Base-by-base conservation (phyloP, 2,888 invertebrate species). In the Heliconius ethilla region DNA sequence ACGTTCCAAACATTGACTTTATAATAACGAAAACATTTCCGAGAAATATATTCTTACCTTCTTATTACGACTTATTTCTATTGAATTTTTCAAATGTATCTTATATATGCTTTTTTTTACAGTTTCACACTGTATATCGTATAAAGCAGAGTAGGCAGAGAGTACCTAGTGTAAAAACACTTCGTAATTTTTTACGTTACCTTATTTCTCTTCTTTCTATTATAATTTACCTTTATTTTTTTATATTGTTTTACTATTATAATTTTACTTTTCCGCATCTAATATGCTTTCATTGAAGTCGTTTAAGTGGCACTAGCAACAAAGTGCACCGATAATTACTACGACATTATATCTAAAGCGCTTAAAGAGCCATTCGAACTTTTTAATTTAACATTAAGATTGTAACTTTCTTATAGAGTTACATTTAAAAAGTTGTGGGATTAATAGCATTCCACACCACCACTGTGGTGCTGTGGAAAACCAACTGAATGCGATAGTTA, bases 241-340 rank as follows among this genome's bases (percentile, higher is more conserved):
- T 33, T 7, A 33, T 33, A 33, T 33, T 9, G 33, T 33, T 33
- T 33, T 33, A 33, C 40, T 40, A 40, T 40, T 40, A 40, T 40
- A 40, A 40, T 40, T 40, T 11, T 11, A 40, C 40, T 40, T 11
- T 40, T 40, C 40, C 3, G 11, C 40, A 40, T 55, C 11, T 33
- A 70, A 55, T 33, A 29, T 70, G 29, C 3, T 55, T n/a, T 33
- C 33, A 70, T 11, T 33, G 22, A 29, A 11, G 33, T 55, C n/a
- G 15, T 33, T 59, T n/a, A 59, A 25, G 72, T n/a, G 33, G 25
- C 25, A 45, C 40, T 59, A 33, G n/a, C n/a, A 72, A 72, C 29
- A 72, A 72, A 72, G n/a, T 72, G 33, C 72, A 72, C 59, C 33
- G 72, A 72, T 72, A 72, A 69, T 69, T 25, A 72, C 72, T 33